Evolutionary conservation across 2,113 vertebrate genomes (phyloP).

Genomic region (Trochalopteron elliotii): DNA sequence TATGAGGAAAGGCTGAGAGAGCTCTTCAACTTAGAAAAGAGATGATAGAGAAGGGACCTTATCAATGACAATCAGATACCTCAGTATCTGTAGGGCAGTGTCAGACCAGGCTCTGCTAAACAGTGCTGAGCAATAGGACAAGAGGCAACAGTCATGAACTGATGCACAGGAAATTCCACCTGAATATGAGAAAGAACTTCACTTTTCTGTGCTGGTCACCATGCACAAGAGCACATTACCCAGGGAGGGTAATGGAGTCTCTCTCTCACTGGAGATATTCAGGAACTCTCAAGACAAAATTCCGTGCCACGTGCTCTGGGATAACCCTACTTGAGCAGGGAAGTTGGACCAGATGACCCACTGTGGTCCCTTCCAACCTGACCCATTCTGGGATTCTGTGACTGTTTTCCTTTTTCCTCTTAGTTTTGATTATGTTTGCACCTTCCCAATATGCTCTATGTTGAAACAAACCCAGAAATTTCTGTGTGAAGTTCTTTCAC

Average conservation of each 20-base stretch:
- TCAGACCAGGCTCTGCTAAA: neutral
- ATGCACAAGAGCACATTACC: neutral
- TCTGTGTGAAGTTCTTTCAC: neutral
- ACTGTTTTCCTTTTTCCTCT: neutral
- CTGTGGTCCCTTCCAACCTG: neutral
- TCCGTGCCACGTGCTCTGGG: neutral
- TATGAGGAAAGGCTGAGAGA: neutral
- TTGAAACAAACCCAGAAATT: neutral
- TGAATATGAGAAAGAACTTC: neutral
- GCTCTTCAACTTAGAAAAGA: neutral
- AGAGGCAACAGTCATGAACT: neutral
- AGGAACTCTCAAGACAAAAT: too few species aligned
- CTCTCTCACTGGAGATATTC: neutral
- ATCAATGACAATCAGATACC: neutral
- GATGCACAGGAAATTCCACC: neutral
- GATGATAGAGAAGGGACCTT: neutral
- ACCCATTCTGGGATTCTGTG: neutral
- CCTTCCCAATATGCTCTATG: neutral
- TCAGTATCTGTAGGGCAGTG: neutral
- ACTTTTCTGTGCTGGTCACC: neutral
- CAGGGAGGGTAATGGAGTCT: neutral
- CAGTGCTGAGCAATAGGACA: neutral
- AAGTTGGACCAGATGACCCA: neutral
- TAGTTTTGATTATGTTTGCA: neutral
- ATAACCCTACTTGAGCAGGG: neutral